phyloP scores from a whole-genome alignment of 23 tunicate genomes.

The Clavelina lepadiformis region DNA sequence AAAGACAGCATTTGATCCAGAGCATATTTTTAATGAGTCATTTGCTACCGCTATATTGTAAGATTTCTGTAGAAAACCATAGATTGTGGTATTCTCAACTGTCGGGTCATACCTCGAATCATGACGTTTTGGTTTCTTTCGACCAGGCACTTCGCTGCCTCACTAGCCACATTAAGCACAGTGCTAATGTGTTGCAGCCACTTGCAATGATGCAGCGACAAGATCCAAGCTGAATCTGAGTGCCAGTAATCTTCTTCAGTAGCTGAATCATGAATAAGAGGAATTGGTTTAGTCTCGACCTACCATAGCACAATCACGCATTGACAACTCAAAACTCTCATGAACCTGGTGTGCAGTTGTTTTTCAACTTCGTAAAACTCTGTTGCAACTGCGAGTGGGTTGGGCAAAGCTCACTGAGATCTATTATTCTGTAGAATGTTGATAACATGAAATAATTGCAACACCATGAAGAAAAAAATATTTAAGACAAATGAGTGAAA shows the following conservation, averaged over 20 bases:
- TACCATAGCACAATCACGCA: neutral
- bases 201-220: conserved; percentile 32
- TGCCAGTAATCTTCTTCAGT: conserved; percentile 50
- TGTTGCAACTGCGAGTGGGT: conserved; percentile 44
- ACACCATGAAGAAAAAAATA: too few species aligned
- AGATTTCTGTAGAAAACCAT: neutral
- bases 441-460: too few species aligned
- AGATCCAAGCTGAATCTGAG: conserved; percentile 46
- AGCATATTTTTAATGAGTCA: neutral
- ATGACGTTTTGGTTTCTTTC: conserved; percentile 37
- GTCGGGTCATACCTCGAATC: conserved; percentile 26
- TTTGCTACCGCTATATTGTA: neutral
- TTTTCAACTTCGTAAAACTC: conserved; percentile 51
- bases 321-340: neutral
- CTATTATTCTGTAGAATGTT: conserved; percentile 29
- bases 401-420: conserved; percentile 37
- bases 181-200: conserved; percentile 67
- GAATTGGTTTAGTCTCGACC: too few species aligned
- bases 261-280: conserved; percentile 10
- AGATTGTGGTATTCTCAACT: neutral
- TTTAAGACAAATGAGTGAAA: too few species aligned
- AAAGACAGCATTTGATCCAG: neutral
- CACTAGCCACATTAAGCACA: conserved; percentile 28
- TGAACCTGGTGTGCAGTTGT: conserved; percentile 53
- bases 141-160: conserved; percentile 23